Evolutionary conservation across 92 coral and sea anemone genomes (phyloP).

Genomic region (Phenganax stokvisi): DNA sequence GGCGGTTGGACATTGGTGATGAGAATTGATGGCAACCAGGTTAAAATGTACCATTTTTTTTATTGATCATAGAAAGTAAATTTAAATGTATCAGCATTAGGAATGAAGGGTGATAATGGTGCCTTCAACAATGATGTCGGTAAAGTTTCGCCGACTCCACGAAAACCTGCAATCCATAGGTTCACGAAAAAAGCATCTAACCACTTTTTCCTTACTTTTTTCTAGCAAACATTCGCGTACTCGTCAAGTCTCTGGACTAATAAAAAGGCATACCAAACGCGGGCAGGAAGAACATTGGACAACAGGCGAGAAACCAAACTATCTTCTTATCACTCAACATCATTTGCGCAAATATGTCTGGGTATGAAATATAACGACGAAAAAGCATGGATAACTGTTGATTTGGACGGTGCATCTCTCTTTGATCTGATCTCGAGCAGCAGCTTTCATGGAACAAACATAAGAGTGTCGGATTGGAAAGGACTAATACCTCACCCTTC

Average conservation of each 20-base stretch:
- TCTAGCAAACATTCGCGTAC: constrained; percentile 15
- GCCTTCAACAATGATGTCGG: too few relatives aligned
- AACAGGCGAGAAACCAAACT: constrained; percentile 4
- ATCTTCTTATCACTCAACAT: constrained; percentile 14
- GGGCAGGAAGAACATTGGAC: not conserved
- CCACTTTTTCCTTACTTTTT: not conserved
- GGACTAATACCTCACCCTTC: constrained; percentile 1
- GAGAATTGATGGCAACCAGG: constrained; percentile 26
- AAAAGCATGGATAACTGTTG: constrained; percentile 9
- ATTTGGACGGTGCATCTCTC: constrained; percentile 17
- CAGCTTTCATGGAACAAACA: not conserved
- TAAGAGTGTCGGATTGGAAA: constrained; percentile 10
- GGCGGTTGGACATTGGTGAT: constrained; percentile 34
- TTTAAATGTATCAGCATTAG: not conserved
- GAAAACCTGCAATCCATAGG: too few relatives aligned
- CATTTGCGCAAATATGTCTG: constrained; percentile 29
- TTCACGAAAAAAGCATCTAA: not conserved
- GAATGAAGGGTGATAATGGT: too few relatives aligned
- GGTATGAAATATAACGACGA: constrained; percentile 26
- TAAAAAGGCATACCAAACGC: not conserved
- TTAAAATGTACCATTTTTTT: not conserved
- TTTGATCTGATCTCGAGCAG: constrained; percentile 26
- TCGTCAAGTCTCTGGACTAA: not conserved
- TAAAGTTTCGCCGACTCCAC: too few relatives aligned
- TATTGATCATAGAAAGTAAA: not conserved